Evolutionary conservation across 2,113 vertebrate species (phyloP), one percentile per base, ranked within the genome.

Genomic region (Amblyornis subalaris): DNA sequence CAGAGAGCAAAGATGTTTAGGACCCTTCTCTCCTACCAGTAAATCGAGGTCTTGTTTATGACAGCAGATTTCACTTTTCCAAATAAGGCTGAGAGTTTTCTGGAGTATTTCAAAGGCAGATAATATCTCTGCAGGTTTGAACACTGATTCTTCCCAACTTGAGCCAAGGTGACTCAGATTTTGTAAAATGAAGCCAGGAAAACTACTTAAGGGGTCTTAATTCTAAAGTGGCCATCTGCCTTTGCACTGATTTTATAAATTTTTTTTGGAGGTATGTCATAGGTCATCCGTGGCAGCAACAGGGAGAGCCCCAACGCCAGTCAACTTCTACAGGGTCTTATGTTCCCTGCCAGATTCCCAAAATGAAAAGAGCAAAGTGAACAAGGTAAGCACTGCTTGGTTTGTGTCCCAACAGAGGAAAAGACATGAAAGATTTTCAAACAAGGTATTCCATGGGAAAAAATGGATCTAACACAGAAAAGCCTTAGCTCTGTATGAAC

Each of bases 141-240:
- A 75, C 57, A 19, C 13, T 35, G 35, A 93, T 88, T 88, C 87
- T 47, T 96, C 89, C 88, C 44, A 96, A 10, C 44, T 8, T 54
- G 42, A 93, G 40, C 80, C 89, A 91, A 45, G 6, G 22, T 4
- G 26, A 94, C 67, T 95, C 91, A 64, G 71, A 78, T 61, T 89
- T 88, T 80, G 19, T 75, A 73, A 91, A 95, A 96, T 62, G 91
- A 77, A 73, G 40, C 82, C 90, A 93, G 94, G 57, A 94, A 94
- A 97, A 83, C 67, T 83, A 61, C 91, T 96, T 85, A 57, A 88
- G 20, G 17, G 13, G 12, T 38, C n/a, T 69, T 78, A 38, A 60
- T 74, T 81, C n/a, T 11, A 18, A 91, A 78, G 31, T 4, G 10
- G 4, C 85, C n/a, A 0, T 94, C 81, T 54, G 50, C 77, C 51